A percentile compares a stretch with the other conserved stretches of the same genome.
phyloP scores from a whole-genome alignment of 1,140 invertebrate genomes.

The Drosophila mauritiana region DNA sequence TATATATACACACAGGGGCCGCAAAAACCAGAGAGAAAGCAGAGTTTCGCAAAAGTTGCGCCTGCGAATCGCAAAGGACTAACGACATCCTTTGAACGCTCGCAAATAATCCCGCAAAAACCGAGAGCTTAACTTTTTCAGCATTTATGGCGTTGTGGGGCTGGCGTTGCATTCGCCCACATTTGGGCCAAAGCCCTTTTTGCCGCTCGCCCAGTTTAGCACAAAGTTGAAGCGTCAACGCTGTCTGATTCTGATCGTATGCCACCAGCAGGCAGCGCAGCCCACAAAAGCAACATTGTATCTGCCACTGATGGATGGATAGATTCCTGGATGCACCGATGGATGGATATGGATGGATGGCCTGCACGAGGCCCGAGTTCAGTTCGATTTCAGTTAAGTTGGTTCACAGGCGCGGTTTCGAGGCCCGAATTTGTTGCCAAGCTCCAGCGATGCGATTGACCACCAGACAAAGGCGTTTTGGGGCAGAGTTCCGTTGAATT shows the following conservation, averaged over 20 bases:
- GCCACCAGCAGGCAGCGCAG: constrained; percentile 30
- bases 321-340: constrained; percentile 22
- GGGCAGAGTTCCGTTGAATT: not conserved
- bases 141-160: constrained; percentile 50
- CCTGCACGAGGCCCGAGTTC: not conserved
- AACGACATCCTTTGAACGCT: constrained; percentile 75
- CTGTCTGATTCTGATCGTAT: constrained; percentile 68
- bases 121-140: constrained; percentile 77
- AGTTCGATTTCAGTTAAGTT: constrained; percentile 13
- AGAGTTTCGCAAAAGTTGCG: constrained; percentile 46
- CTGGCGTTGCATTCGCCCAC: constrained; percentile 26
- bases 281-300: constrained; percentile 42
- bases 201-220: constrained; percentile 66
- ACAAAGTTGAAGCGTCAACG: constrained; percentile 81
- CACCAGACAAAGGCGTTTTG: not conserved
- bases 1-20: constrained; percentile 14
- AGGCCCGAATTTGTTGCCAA: constrained; percentile 5
- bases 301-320: constrained; percentile 62
- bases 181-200: constrained; percentile 43
- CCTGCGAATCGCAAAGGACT: constrained; percentile 56
- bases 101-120: constrained; percentile 78
- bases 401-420: constrained; percentile 21
- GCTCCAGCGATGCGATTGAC: constrained; percentile 1
- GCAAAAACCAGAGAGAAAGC: constrained; percentile 36
- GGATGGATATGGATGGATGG: constrained; percentile 23